phyloP scores from a whole-genome alignment of 2,888 invertebrate genomes.

The Nephrotoma appendiculata region DNA sequence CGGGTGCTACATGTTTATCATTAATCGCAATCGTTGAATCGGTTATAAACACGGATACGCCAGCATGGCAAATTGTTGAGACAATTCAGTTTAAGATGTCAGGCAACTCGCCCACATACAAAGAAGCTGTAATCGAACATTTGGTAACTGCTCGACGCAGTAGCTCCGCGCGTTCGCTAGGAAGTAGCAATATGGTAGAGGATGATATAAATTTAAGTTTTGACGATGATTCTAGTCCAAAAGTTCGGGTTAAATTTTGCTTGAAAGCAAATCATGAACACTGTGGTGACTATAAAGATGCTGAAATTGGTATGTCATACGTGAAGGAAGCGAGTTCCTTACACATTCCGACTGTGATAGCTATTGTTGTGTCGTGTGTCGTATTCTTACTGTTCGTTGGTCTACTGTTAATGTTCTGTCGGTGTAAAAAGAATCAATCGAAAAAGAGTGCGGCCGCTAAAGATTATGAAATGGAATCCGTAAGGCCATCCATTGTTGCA shows the following conservation, averaged over 20 bases:
- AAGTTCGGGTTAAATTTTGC: constrained; percentile 69
- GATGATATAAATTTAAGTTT: constrained; percentile 40
- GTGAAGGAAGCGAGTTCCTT: constrained; percentile 64
- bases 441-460: constrained; percentile 70
- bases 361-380: constrained; percentile 62
- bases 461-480: constrained; percentile 83
- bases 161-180: constrained; percentile 36
- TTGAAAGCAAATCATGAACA: constrained; percentile 64
- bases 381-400: constrained; percentile 66
- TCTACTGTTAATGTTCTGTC: constrained; percentile 67
- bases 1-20: constrained; percentile 63
- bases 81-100: constrained; percentile 57
- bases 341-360: constrained; percentile 63
- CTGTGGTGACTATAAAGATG: constrained; percentile 71
- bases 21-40: constrained; percentile 64
- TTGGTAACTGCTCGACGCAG: constrained; percentile 35
- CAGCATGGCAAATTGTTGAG: constrained; percentile 56
- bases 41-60: constrained; percentile 41
- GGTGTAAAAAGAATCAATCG: constrained; percentile 65
- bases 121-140: constrained; percentile 54
- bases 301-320: constrained; percentile 68
- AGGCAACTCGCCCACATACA: constrained; percentile 51
- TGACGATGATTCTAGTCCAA: constrained; percentile 46
- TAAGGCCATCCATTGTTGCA: constrained; percentile 71
- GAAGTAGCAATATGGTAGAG: constrained; percentile 23